Base-by-base conservation (phyloP, 2,797 vertebrate genomes). In the Neostethus bicornis region DNA sequence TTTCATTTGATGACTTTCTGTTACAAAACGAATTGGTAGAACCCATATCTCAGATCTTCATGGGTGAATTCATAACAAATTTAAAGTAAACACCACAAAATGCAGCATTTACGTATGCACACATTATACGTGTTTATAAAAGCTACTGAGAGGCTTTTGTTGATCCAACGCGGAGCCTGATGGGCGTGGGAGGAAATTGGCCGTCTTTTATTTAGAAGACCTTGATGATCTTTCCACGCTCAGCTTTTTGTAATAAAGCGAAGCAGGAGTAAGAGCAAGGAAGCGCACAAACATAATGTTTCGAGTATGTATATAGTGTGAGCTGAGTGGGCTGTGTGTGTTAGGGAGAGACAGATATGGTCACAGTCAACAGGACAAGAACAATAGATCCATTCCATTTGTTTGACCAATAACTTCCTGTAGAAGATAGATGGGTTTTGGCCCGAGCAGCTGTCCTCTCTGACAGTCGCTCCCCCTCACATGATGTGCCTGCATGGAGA, bases 401-500 rank as follows among this genome's bases (percentile, higher is more conserved):
- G 83, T 89, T 90, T 89, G 88, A 87, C 74, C 75, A 83, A 79
- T 85, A 51, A 84, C 84, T 91, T 92, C 87, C 90, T 90, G 89
- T 77, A 61, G 73, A 73, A 85, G 87, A 90, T 84, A 47, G 79
- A 90, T 87, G 87, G 76, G 79, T 81, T 84, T 67, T 84, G 68
- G 71, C 54, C 4, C 16, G 2, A 52, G 77, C 84, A 86, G 86
- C 84, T 90, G 85, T 66, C 81, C 51, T 0, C 65, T 61, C 55
- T 75, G 70, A 82, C 78, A 72, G 73, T 77, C 59, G 50, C 71
- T 73, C 73, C 83, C n/a, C 74, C 59, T 79, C 32, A 7, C 73
- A 65, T 73, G 73, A 75, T 47, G 51, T 66, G 54, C 65, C 61
- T 66, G 68, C 68, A 53, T 45, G 55, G 29, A 14, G 8, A 53